These are phyloP conservation scores for Cetonia aurata DNA, from an alignment of 2,888 invertebrate genomes.

Conservation along the genomic window DNA sequence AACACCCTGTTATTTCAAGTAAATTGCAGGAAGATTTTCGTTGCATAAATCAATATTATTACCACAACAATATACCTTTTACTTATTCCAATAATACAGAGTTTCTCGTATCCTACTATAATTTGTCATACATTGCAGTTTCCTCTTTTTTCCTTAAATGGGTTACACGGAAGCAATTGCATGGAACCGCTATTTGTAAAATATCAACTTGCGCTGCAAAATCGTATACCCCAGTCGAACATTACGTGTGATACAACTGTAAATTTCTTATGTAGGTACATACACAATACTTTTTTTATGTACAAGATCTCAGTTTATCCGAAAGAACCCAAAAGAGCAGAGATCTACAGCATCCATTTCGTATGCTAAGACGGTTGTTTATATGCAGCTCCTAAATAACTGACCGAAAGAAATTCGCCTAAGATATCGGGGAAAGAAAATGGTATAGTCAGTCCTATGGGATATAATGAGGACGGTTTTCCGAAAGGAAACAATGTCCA, in stretches of 20 bases:
- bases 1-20: too few relatives aligned
- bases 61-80: too few relatives aligned
- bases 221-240: too few relatives aligned
- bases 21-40: too few relatives aligned
- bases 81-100: too few relatives aligned
- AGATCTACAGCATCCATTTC: not conserved
- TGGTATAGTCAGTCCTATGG: constrained; percentile 25
- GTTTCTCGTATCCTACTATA: too few relatives aligned
- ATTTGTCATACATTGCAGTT: too few relatives aligned
- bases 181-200: constrained; percentile 2
- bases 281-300: not conserved
- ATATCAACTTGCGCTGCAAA: constrained; percentile 5
- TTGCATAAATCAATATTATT: too few relatives aligned
- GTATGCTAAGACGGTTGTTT: constrained; percentile 39
- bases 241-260: not conserved
- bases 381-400: constrained; percentile 36
- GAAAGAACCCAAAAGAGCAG: constrained; percentile 20
- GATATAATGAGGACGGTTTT: constrained; percentile 24
- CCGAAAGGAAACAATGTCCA: constrained; percentile 26
- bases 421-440: constrained; percentile 29
- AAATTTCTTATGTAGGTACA: not conserved
- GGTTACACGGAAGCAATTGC: too few relatives aligned
- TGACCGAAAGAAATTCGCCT: constrained; percentile 37
- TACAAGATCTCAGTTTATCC: too few relatives aligned
- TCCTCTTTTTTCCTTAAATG: too few relatives aligned